Percentiles rank a stretch among this genome's conserved stretches.
phyloP scores from a whole-genome alignment of 2,888 invertebrate species.

The Caenorhabditis panamensis region DNA sequence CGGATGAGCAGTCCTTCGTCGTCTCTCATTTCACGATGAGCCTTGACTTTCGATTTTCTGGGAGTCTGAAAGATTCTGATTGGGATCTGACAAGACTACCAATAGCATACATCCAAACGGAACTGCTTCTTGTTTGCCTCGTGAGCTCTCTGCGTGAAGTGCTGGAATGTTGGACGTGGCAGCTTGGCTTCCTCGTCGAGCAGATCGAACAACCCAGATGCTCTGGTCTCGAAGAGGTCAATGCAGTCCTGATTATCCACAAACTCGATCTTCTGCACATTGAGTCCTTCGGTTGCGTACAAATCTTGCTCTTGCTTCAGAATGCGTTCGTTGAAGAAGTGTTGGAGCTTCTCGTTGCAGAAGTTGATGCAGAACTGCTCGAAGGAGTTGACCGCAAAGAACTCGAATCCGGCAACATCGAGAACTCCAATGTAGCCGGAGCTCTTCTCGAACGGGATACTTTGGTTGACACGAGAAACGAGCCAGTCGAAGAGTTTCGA shows the following conservation, averaged over 20 bases:
- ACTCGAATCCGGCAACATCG: constrained; percentile 97
- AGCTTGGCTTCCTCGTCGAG: constrained; percentile 97
- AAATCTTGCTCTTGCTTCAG: constrained; percentile 88
- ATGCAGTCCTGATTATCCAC: constrained; percentile 98
- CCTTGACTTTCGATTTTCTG: constrained; percentile 90
- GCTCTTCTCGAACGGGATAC: constrained; percentile 95
- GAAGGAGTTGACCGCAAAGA: constrained; percentile 89
- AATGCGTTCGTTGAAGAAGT: constrained; percentile 94
- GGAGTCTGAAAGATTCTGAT: constrained; percentile 83
- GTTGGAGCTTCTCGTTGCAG: constrained; percentile 98
- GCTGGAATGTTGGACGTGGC: constrained; percentile 91
- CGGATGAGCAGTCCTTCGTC: constrained; percentile 96
- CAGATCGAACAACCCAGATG: constrained; percentile 91
- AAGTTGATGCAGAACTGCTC: constrained; percentile 98
- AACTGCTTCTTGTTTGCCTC: constrained; percentile 89
- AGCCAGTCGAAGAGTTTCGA: constrained; percentile 96
- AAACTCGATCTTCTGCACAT: constrained; percentile 93
- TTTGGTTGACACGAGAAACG: constrained; percentile 92
- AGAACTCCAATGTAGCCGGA: constrained; percentile 95
- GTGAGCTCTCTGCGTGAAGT: constrained; percentile 95
- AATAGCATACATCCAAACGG: constrained; percentile 86
- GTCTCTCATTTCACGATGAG: constrained; percentile 93
- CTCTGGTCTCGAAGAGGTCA: constrained; percentile 86
- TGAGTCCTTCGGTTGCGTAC: constrained; percentile 93
- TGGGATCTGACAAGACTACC: background rate